Percentiles rank a stretch among this genome's conserved stretches.
Evolutionary conservation across 2,797 vertebrate genomes (phyloP).

Genomic region (Ceyx erithaca): DNA sequence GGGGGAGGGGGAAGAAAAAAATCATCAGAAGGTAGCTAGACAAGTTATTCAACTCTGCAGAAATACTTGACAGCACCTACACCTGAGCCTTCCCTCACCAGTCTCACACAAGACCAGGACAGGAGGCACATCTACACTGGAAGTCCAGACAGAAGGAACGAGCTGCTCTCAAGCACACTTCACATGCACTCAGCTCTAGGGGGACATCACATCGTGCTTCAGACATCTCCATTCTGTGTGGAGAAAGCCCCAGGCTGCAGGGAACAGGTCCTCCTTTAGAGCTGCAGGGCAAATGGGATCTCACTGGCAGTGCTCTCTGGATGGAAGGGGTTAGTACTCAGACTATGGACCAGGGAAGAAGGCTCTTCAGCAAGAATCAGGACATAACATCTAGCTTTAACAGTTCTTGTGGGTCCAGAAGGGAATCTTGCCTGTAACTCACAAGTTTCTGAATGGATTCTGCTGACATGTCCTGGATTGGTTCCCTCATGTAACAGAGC

Average conservation of each 20-base stretch:
- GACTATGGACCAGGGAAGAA: background rate
- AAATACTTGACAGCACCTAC: background rate
- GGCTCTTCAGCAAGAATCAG: background rate
- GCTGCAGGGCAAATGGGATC: background rate
- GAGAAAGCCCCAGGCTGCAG: background rate
- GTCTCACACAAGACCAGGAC: background rate
- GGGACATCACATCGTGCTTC: background rate
- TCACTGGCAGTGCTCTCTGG: background rate
- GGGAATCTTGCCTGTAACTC: constrained; percentile 63
- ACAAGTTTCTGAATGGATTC: constrained; percentile 85
- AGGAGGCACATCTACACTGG: background rate
- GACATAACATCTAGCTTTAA: background rate
- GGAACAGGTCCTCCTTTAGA: background rate
- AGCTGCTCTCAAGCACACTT: background rate
- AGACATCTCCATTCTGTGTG: background rate
- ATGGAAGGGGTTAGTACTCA: background rate
- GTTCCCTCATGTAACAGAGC: constrained; percentile 89
- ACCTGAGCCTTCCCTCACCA: background rate
- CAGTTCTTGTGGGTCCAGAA: background rate
- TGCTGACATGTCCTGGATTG: constrained; percentile 88
- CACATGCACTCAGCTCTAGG: background rate
- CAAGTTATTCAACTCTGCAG: background rate
- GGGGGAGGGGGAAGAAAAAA: background rate
- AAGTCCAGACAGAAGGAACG: background rate
- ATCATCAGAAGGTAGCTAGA: background rate